Conservation (phyloP, 2,113 vertebrate species). For the Myotis yumanensis region DNA sequence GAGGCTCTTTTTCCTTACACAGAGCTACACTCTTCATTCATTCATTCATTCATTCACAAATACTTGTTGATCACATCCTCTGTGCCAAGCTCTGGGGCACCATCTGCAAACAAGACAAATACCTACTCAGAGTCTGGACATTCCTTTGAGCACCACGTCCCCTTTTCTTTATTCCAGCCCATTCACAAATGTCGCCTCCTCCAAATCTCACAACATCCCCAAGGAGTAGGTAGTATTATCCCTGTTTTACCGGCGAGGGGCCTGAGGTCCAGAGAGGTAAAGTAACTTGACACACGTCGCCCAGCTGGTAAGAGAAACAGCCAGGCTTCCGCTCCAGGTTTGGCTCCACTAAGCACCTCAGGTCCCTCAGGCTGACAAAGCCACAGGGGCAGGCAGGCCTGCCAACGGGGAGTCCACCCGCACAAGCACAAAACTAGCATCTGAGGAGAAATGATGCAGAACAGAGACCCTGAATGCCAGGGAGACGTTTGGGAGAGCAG, state of each 20-base stretch:
- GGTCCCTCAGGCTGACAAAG: not conserved
- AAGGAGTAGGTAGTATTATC: not conserved
- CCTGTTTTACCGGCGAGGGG: not conserved
- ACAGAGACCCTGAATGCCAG: not conserved
- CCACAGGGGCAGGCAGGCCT: not conserved
- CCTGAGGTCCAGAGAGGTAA: not conserved
- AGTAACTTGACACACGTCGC: too few relatives aligned
- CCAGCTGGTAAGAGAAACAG: not conserved
- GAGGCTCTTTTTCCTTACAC: not conserved
- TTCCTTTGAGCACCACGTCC: not conserved
- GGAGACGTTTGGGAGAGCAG: not conserved
- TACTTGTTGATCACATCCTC: not conserved
- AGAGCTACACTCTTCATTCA: not conserved
- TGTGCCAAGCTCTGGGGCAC: not conserved
- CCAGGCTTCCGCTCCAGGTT: not conserved
- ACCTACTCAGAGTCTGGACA: not conserved
- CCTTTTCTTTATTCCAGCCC: not conserved
- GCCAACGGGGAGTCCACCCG: not conserved
- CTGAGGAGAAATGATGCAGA: not conserved
- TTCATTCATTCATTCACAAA: not conserved
- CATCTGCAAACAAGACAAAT: not conserved
- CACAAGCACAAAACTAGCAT: not conserved
- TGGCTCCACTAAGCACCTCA: not conserved
- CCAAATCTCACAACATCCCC: not conserved
- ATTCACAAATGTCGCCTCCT: not conserved